Base-by-base conservation (phyloP, 92 coral and sea anemone genomes). In the Porites lobata region DNA sequence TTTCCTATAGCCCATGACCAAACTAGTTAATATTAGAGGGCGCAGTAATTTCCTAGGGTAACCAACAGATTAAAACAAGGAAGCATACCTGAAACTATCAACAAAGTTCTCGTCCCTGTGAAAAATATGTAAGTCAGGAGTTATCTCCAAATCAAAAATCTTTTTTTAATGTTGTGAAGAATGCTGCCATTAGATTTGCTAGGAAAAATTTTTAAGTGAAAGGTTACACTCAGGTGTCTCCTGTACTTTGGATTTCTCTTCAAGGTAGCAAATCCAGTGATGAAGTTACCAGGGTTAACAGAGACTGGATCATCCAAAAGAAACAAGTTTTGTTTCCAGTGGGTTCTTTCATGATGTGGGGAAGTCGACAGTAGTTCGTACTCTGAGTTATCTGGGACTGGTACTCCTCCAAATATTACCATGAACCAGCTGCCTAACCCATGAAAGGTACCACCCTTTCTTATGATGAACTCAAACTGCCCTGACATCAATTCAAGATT, bases 391-490 rank as follows among this genome's bases (percentile, higher is more conserved):
- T 66, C 83, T 20, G 79, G 66, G 6, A 58, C 68, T 69, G 96
- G 93, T 18, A 88, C 89, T 65, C 89, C 90, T 15, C 94, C 96
- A 95, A 96, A 96, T 63, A 86, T 82, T 3, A 96, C 99, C 66
- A 91, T 96, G 94, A 96, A 96, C 99, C 99, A 96, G 9, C 96
- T 85, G 83, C 98, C 93, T 69, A 96, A 91, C 18, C 99, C 99
- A 95, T 95, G 94, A 61, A 96, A 71, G 57, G 72, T 74, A 2
- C 93, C 96, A 61, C 89, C 94, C 67, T 94, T 94, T 22, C 71
- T 50, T 52, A 97, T 89, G 59, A 85, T 73, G 90, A 93, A 97
- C 75, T 86, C 94, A 75, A 97, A 88, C 26, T 85, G 71, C 21
- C 90, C 88, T 2, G 86, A 87, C 68, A 88, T 76, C 14, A 88